A percentile compares a stretch with the other conserved stretches of the same genome.
phyloP scores from a whole-genome alignment of 2,113 vertebrate genomes.

The Anhinga anhinga region DNA sequence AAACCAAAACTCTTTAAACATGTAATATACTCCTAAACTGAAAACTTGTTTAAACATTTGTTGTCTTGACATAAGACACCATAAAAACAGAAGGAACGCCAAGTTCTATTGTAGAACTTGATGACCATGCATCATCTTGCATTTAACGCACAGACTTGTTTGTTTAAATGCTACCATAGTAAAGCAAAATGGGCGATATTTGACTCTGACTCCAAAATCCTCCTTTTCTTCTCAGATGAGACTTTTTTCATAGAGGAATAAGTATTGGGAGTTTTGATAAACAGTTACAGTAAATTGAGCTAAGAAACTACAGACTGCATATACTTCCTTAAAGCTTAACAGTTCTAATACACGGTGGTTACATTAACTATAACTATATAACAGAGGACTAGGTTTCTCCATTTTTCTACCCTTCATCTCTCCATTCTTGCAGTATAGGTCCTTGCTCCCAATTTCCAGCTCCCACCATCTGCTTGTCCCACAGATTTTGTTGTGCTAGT shows the following conservation, averaged over 20 bases:
- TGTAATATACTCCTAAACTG: not conserved
- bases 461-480: not conserved
- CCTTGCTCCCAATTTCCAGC: not conserved
- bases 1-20: not conserved
- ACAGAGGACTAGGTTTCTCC: not conserved
- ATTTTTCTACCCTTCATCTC: not conserved
- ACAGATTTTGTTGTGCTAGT: not conserved
- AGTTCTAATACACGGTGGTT: not conserved
- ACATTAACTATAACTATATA: not conserved
- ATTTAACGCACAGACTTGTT: not conserved
- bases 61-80: not conserved
- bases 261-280: not conserved
- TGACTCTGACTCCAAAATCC: not conserved
- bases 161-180: not conserved
- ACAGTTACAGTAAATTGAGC: not conserved
- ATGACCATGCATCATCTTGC: not conserved
- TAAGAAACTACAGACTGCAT: not conserved
- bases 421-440: not conserved
- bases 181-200: not conserved
- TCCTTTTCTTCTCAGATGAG: not conserved
- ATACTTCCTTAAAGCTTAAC: not conserved
- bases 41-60: not conserved
- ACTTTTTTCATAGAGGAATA: not conserved
- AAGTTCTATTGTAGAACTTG: not conserved
- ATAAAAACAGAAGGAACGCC: not conserved